Evolutionary conservation across 64 coral and sea anemone species (phyloP), one percentile per base, ranked within the genome.

Genomic region (Dendrophyllia cribrosa): DNA sequence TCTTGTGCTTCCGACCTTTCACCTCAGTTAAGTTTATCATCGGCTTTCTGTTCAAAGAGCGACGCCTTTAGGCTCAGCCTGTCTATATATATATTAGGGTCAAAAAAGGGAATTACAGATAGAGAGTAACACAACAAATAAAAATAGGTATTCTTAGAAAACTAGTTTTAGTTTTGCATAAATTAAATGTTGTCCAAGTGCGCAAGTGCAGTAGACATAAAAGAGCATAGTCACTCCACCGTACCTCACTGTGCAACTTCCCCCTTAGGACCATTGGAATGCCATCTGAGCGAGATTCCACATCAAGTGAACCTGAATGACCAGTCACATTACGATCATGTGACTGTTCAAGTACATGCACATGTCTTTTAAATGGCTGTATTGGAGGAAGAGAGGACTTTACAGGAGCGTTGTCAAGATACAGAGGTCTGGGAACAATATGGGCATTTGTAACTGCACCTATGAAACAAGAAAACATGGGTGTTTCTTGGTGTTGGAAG

Each of bases 301-400:
- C 19, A 20, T 87, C 77, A 1, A 16, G 25, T 34, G 72, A 76
- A 58, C 43, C 26, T 66, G 46, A n/a, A 24, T 1, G 80, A 84
- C 61, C 19, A 9, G 61, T 45, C 17, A 22, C 16, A 19, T 68
- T 43, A 51, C 45, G 44, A 67, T 62, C 62, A 25, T 17, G 43
- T 84, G 58, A 67, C 9, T 59, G 72, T 53, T 6, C 12, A 10
- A n/a, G 71, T 67, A 75, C n/a, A 48, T 87, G 59, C 12, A 97
- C 15, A 78, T 97, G 95, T 88, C 92, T 87, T 77, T 94, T 97
- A 46, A 97, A 94, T 7, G 92, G 75, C 74, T 97, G 88, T 14
- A 97, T 90, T n/a, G 92, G 74, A 47, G 83, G 47, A 84, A 92
- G 90, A 46, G 73, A 87, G 45, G 87, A 77, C 77, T 77, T 93